These are phyloP conservation scores for Henricia sp. DNA, from an alignment of 53 echinoderm and acorn worm genomes.

Conservation along the genomic window DNA sequence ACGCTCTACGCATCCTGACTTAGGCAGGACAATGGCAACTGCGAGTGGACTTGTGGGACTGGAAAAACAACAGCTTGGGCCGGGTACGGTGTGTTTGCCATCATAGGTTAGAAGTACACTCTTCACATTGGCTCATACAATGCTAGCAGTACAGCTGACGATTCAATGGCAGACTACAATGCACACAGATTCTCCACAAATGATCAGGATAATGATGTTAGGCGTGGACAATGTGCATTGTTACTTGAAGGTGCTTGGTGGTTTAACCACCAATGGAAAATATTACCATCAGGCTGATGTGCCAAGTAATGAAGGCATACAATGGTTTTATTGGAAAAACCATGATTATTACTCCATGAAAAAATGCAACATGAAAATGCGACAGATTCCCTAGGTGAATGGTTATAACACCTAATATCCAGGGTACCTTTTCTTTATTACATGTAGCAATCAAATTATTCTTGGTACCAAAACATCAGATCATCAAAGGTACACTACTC, in stretches of 20 bases:
- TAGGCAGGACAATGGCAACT: neutral
- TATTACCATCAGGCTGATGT: neutral
- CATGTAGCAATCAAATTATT: no score
- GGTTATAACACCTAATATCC: no score
- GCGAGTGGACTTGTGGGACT: neutral
- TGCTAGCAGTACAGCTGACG: neutral
- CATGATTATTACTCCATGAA: neutral
- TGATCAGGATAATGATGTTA: neutral
- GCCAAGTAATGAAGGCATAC: neutral
- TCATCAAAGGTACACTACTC: no score
- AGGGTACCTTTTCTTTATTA: no score
- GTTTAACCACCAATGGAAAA: neutral
- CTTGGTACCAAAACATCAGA: no score
- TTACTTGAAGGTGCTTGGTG: neutral
- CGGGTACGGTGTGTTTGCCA: neutral
- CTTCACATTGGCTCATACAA: neutral
- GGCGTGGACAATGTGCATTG: neutral
- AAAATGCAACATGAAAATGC: neutral
- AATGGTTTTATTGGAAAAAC: neutral
- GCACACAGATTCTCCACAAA: neutral
- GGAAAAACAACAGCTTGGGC: neutral
- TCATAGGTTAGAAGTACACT: neutral
- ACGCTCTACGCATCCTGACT: neutral
- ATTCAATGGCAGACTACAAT: neutral
- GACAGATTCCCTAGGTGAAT: neutral